Evolutionary conservation across 2,113 vertebrate species (phyloP), one percentile per base, ranked within the genome.

Genomic region (Delphinapterus leucas): DNA sequence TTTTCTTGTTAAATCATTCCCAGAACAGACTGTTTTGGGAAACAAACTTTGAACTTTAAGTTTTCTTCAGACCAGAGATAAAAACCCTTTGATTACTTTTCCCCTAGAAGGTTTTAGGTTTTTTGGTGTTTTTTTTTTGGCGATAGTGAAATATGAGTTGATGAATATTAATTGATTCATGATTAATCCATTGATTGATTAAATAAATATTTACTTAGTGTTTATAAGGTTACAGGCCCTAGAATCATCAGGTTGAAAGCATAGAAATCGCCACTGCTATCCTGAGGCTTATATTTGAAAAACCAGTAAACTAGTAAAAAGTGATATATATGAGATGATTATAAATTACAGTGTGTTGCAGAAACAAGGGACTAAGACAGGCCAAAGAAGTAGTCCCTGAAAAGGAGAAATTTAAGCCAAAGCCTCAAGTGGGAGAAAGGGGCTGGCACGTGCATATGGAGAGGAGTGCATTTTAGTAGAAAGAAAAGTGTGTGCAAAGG

Each of bases 1-100:
- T 80, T 71, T 80, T 77, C 61, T 23, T 68, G 31, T 96, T 92
- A 83, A 89, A 81, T 44, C n/a, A 80, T 73, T 17, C 15, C 18
- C 76, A 17, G 31, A 71, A 93, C 49, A 8, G 36, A 88, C 12
- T 67, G 17, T 28, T 71, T 89, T 74, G 8, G 47, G 82, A 77
- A 93, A 93, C 11, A 93, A 97, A 81, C 60, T 80, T 90, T 76
- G 23, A 12, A 60, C 11, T 83, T 76, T 8, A 85, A 74, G 11
- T 12, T 92, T 95, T 94, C 38, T 77, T 6, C 6, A 87, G 53
- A 65, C 25, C 61, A 92, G 25, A 88, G 11, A 74, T 44, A 90
- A 85, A 90, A 85, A 61, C 1, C 25, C 23, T 92, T 95, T 92
- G 9, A 68, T 86, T 61, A 58, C 53, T 88, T 96, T 95, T 90